These are phyloP conservation scores for Platypus cylindrus DNA, from an alignment of 2,888 invertebrate species.

Conservation along the genomic window DNA sequence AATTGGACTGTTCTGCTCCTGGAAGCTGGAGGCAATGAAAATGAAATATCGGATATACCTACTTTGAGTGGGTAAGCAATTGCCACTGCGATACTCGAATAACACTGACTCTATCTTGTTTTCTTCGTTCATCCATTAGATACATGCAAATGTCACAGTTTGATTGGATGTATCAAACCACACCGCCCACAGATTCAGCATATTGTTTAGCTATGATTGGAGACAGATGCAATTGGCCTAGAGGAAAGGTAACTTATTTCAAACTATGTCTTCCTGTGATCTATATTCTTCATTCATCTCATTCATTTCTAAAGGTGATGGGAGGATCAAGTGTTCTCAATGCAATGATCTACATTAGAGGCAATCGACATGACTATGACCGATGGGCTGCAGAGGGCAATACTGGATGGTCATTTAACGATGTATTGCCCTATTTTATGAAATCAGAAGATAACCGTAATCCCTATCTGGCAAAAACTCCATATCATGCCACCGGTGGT, in stretches of 20 bases:
- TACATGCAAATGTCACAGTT: constrained; percentile 75
- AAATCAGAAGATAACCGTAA: constrained; percentile 84
- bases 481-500: constrained; percentile 66
- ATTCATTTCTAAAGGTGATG: constrained; percentile 40
- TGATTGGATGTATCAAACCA: constrained; percentile 88
- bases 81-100: neutral
- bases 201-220: constrained; percentile 81
- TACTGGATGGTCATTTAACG: constrained; percentile 73
- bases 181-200: constrained; percentile 60
- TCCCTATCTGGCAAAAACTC: constrained; percentile 61
- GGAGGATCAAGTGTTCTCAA: constrained; percentile 82
- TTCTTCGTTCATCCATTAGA: constrained; percentile 5
- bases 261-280: neutral
- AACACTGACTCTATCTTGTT: neutral
- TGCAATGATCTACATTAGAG: constrained; percentile 85
- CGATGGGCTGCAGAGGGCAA: constrained; percentile 75
- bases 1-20: constrained; percentile 74
- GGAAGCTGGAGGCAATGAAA: constrained; percentile 82
- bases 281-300: constrained; percentile 1
- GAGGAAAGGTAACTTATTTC: constrained; percentile 57
- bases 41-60: constrained; percentile 79
- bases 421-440: constrained; percentile 70
- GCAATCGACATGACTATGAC: constrained; percentile 78
- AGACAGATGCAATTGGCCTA: constrained; percentile 80
- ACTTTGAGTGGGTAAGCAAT: constrained; percentile 52